Base-by-base conservation (phyloP, 2,797 vertebrate species). In the Enteromius paludinosus region DNA sequence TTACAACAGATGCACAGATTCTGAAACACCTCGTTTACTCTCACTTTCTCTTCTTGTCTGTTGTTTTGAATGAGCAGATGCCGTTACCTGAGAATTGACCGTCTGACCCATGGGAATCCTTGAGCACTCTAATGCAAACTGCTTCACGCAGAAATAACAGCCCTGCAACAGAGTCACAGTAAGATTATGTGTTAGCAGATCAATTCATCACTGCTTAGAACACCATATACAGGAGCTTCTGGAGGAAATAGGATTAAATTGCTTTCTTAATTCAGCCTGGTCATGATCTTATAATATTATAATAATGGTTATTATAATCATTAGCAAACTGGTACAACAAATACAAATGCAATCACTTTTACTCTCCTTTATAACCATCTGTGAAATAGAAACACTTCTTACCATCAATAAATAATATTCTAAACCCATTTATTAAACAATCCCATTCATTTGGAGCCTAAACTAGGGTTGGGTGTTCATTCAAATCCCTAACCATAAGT, bases 121-220 rank as follows among this genome's bases (percentile, higher is more conserved):
- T 0, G 98, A 98, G 92, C 98, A 99, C 90, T 99, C 98, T 88
- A 99, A 91, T 0, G 98, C 98, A 0, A 98, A 99, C 90, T 99
- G 97, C 93, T 98, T 99, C 91, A 99, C 98, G 85, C 97, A 99
- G 92, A 99, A 99, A 91, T 99, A 99, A 91, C 95, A 98, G 52
- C 98, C 98, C 98, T 99, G 86, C 0, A 80, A 79, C 43, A 83
- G 47, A 81, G 23, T 14, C 47, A 71, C 65, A 78, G 35, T 38
- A 23, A 61, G 12, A 59, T 15, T 35, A 0, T 9, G 47, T 54
- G 70, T 54, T 54, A 73, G 2, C n/a, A 52, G 43, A 9, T 5
- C 9, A 9, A 70, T 70, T 43, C 65, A 69, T 70, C 23, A 5
- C 68, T 1, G n/a, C 38, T 15, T 41, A 23, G 20, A 5, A 18